A percentile compares a stretch with the other conserved stretches of the same genome.
Evolutionary conservation across 2,888 invertebrate genomes (phyloP).

Genomic region (Ferdinandea cuprea): DNA sequence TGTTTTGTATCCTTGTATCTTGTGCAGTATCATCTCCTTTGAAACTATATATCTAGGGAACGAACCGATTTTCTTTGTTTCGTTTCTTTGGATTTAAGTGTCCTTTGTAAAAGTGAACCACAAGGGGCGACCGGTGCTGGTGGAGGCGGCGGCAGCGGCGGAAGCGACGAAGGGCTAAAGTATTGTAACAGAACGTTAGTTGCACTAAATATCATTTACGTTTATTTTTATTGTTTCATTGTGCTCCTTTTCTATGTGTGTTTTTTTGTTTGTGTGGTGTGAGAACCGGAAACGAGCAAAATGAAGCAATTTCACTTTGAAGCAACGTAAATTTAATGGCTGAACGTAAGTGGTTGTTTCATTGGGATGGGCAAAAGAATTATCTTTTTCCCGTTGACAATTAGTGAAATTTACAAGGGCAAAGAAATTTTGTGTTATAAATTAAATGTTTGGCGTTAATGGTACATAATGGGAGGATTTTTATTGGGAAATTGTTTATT

Average conservation of each 20-base stretch:
- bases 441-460: conserved; percentile 31
- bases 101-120: conserved; percentile 48
- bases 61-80: conserved; percentile 16
- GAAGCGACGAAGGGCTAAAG: neutral
- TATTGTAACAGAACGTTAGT: conserved; percentile 25
- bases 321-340: conserved; percentile 66
- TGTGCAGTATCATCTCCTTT: conserved; percentile 26
- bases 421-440: conserved; percentile 15
- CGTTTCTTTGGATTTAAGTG: conserved; percentile 24
- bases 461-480: neutral
- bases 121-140: too few species aligned
- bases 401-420: conserved; percentile 59
- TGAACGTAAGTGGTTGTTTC: conserved; percentile 64
- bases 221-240: conserved; percentile 47
- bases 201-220: conserved; percentile 65
- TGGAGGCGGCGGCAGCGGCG: too few species aligned
- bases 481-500: neutral
- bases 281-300: conserved; percentile 59
- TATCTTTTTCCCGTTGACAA: conserved; percentile 67
- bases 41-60: neutral
- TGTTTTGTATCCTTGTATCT: conserved; percentile 42
- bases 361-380: conserved; percentile 48
- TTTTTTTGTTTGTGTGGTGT: conserved; percentile 18
- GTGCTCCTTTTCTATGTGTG: neutral
- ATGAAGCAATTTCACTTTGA: conserved; percentile 67